Base-by-base conservation (phyloP, 2,888 invertebrate genomes). In the Drosophila recens region DNA sequence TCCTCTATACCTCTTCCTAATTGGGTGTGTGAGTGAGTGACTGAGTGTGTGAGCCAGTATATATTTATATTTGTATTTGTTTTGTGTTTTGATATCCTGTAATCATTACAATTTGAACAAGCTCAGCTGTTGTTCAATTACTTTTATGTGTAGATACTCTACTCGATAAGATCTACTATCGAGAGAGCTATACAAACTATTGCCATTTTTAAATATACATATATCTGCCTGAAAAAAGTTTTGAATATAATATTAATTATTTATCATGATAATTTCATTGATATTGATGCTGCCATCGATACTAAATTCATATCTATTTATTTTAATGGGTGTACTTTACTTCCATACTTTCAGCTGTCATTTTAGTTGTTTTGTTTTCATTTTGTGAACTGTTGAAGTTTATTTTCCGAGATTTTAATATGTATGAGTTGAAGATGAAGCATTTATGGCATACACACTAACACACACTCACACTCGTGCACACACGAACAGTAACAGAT, bases 351-450 rank as follows among this genome's bases (percentile, higher is more conserved):
- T 33, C 2, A 8, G 0, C 4, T 10, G 6, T 0, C 0, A 1
- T 23, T 17, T 36, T n/a, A 23, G 40, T 49, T 56, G 48, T 63
- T 64, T 33, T 68, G 56, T 64, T 71, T 68, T 62, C 46, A 68
- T 75, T 74, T 75, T 72, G 83, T 64, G 79, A 75, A 79, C 87
- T 84, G 89, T 72, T 83, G 73, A 83, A 89, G 83, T 89, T 87
- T 86, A 78, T 89, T 89, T 78, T 83, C 80, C 64, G 87, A 87
- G 84, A 84, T 84, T 89, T 84, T 86, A 84, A 84, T 84, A 84
- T 84, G 84, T 83, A 84, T 84, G 84, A 84, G 89, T 71, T 72
- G 87, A 80, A 80, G 77, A 86, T 78, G 83, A 72, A 89, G 75
- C 89, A 84, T 86, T 89, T 84, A 88, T 80, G 80, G 62, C 65